Evolutionary conservation across 1,140 invertebrate species (phyloP), one percentile per base, ranked within the genome.

Genomic region (Cydia amplana): DNA sequence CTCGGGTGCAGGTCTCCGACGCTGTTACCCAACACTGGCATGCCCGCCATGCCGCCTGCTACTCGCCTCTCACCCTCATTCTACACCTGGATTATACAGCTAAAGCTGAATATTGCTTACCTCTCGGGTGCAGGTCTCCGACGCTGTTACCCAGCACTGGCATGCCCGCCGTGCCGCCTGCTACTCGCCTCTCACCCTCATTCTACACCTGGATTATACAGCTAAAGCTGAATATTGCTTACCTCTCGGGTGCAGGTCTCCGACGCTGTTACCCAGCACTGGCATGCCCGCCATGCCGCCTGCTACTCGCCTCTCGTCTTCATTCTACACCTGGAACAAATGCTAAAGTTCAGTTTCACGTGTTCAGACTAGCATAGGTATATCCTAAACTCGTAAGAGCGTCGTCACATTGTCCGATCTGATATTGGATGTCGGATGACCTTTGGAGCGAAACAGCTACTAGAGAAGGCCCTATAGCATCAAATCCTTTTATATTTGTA

Each of bases 91-190:
- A 51, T 51, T 9, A 16, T n/a, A 46, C 43, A 75, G n/a, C 49
- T 73, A 9, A 14, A 46, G 32, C 32, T 43, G 14, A 65, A 2
- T 3, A n/a, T 51, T 18, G 65, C 32, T 70, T 51, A 80, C 78
- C 80, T 51, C 76, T 81, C 77, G 81, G 79, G 20, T 82, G 78
- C 23, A 87, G 83, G 78, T 91, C 90, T 23, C 88, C 86, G 74
- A 92, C 90, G 82, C 82, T 90, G 84, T 92, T 92, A 76, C 90
- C 90, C 78, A 86, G 81, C 73, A 82, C 84, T 77, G 90, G 89
- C 90, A 92, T 92, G 49, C 89, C 90, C 90, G 88, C 90, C 90
- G 91, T 92, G 70, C 83, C 88, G 86, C 63, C 84, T 76, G 82
- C 81, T 87, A 86, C 82, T 75, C 83, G 75, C 78, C 60, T 65